Percentiles rank a stretch among this genome's conserved stretches.
Evolutionary conservation across 2,113 vertebrate genomes (phyloP).

Genomic region (Podarcis muralis): DNA sequence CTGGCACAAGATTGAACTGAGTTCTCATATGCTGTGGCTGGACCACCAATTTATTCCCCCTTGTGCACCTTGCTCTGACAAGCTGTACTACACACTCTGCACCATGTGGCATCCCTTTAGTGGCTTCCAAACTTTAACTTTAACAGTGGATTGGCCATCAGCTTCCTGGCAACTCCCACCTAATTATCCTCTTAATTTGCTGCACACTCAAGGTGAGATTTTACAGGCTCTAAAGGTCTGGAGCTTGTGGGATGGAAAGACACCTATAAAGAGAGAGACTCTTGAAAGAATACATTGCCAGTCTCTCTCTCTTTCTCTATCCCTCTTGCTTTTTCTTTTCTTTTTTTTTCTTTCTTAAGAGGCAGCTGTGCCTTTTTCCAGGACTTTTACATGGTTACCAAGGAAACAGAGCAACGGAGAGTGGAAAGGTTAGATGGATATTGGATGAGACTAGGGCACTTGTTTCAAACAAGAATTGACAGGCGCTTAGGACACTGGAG

Average conservation of each 20-base stretch:
- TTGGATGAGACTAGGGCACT: constrained; percentile 76
- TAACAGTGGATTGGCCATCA: background rate
- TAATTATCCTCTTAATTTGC: constrained; percentile 45
- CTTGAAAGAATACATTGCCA: constrained; percentile 61
- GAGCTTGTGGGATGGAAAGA: background rate
- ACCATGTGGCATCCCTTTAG: background rate
- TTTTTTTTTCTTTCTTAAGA: constrained; percentile 53
- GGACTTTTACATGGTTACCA: constrained; percentile 80
- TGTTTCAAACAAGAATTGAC: constrained; percentile 76
- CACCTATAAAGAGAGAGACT: constrained; percentile 3
- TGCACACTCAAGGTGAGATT: constrained; percentile 10
- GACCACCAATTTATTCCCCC: background rate
- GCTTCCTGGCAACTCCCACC: constrained; percentile 22
- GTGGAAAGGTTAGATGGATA: constrained; percentile 79
- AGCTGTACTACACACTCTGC: background rate
- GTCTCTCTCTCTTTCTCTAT: background rate
- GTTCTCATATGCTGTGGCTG: accelerated
- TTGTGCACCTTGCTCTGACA: accelerated
- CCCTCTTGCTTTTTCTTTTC: constrained; percentile 11
- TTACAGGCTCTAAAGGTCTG: background rate
- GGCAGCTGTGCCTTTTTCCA: constrained; percentile 75
- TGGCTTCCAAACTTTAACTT: accelerated
- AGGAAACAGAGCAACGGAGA: constrained; percentile 78
- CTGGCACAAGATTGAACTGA: background rate
- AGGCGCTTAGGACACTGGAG: constrained; percentile 69